A percentile compares a stretch with the other conserved stretches of the same genome.
phyloP scores from a whole-genome alignment of 2,797 vertebrate genomes.

The Cyprinodon diabolis region DNA sequence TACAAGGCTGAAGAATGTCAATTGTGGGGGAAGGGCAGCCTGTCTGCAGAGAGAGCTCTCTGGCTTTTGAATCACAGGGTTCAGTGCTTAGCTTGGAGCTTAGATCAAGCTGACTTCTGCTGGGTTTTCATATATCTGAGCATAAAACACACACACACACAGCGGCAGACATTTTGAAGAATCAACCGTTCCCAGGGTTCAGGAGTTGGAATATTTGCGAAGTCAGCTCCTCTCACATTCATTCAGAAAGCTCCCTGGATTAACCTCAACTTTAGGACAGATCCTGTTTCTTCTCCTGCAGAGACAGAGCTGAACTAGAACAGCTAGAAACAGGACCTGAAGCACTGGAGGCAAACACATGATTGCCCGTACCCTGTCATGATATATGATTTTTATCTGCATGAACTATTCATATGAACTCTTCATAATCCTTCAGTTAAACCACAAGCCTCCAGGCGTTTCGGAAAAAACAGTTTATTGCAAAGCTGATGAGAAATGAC shows the following conservation, averaged over 20 bases:
- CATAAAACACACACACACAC: not conserved
- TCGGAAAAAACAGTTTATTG: slow-evolving; percentile 2
- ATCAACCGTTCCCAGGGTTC: slow-evolving; percentile 64
- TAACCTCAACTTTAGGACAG: slow-evolving; percentile 52
- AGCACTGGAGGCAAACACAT: slow-evolving; percentile 17
- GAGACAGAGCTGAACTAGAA: slow-evolving; percentile 28
- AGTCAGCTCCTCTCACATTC: slow-evolving; percentile 66
- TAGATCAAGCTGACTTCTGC: not conserved
- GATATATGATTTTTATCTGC: slow-evolving; percentile 27
- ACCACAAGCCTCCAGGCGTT: not conserved
- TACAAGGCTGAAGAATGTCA: slow-evolving; percentile 79
- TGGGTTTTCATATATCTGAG: not conserved
- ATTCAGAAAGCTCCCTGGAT: slow-evolving; percentile 54
- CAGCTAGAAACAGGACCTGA: slow-evolving; percentile 22
- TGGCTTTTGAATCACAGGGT: slow-evolving; percentile 21
- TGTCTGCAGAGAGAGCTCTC: slow-evolving; percentile 30
- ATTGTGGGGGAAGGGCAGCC: slow-evolving; percentile 53
- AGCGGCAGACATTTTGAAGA: slow-evolving; percentile 49
- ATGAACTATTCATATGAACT: slow-evolving; percentile 13
- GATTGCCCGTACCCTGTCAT: slow-evolving; percentile 8
- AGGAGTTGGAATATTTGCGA: slow-evolving; percentile 54
- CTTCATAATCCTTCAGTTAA: not conserved
- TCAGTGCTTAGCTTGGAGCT: slow-evolving; percentile 9
- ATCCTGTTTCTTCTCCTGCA: slow-evolving; percentile 51
- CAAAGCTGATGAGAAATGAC: not conserved